Evolutionary conservation across 2,113 vertebrate species (phyloP), one percentile per base, ranked within the genome.

Genomic region (Cariama cristata): DNA sequence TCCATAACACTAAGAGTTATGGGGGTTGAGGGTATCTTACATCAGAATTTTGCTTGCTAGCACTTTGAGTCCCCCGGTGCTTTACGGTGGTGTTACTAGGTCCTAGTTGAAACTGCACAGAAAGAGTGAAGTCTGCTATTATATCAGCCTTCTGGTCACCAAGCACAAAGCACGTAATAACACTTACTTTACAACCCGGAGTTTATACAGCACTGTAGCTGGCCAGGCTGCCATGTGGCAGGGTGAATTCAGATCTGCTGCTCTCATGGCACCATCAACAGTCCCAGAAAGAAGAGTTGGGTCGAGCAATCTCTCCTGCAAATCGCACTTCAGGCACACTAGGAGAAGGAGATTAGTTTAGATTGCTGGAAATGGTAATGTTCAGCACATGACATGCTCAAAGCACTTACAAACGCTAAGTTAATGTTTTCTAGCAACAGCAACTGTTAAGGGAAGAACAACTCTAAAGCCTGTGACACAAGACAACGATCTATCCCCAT

Each of bases 311-410:
- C 99, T 98, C 97, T 99, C 99, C 98, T 99, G 99, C 94, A 99
- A 91, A 88, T 99, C 99, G 10, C 99, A 99, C 97, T 99, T 99
- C 93, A 99, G 95, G 87, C 98, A 99, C 79, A 98, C 99, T 99
- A 95, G 40, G 58, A 89, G 71, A 66, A 94, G 11, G 11, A 92
- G 49, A 62, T 32, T 6, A 27, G 50, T 49, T 80, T 69, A 95
- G 62, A 32, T 33, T 1, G 1, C 52, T 69, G 52, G 45, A 33
- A 83, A 7, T 18, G 16, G 28, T 14, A 13, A 8, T 4, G 33
- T 44, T 76, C 18, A 73, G 63, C 72, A 74, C 35, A 4, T 11
- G 24, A 47, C 17, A 15, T 2, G 6, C 62, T 85, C 62, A 45
- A 55, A 64, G 33, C 33, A 50, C 19, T 88, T 60, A 56, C 16